Evolutionary conservation across 2,113 vertebrate species (phyloP).

Genomic region (Pimephales promelas): DNA sequence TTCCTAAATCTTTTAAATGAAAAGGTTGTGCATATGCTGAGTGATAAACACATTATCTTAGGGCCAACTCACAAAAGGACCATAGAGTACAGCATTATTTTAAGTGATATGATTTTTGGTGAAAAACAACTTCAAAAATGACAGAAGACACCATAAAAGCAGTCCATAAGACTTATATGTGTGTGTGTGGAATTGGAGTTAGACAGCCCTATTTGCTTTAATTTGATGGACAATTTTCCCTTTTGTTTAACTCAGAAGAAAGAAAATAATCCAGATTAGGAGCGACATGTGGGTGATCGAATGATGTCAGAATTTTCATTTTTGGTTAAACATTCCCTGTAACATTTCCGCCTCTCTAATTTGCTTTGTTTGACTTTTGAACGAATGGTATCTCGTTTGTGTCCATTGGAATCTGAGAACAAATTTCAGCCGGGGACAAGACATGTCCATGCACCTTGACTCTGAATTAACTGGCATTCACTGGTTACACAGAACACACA

Average conservation of each 20-base stretch:
- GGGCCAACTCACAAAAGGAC: slow-evolving; percentile 41
- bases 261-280: neutral
- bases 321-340: slow-evolving; percentile 58
- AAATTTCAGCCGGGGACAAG: slow-evolving; percentile 31
- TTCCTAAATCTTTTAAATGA: slow-evolving; percentile 71
- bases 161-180: too few relatives aligned
- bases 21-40: slow-evolving; percentile 52
- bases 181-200: too few relatives aligned
- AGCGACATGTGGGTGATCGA: neutral
- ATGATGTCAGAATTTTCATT: neutral
- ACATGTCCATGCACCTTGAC: slow-evolving; percentile 39
- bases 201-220: neutral
- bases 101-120: too few relatives aligned
- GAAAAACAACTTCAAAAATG: too few relatives aligned
- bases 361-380: slow-evolving; percentile 76
- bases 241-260: neutral
- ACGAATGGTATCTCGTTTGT: slow-evolving; percentile 74
- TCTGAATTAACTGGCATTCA: slow-evolving; percentile 49
- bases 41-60: slow-evolving; percentile 70
- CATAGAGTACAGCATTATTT: neutral
- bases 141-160: too few relatives aligned
- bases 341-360: slow-evolving; percentile 83
- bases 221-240: neutral
- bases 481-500: slow-evolving; percentile 5
- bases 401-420: slow-evolving; percentile 46